Evolutionary conservation across 2,888 invertebrate species (phyloP).

Genomic region (Erynnis tages): DNA sequence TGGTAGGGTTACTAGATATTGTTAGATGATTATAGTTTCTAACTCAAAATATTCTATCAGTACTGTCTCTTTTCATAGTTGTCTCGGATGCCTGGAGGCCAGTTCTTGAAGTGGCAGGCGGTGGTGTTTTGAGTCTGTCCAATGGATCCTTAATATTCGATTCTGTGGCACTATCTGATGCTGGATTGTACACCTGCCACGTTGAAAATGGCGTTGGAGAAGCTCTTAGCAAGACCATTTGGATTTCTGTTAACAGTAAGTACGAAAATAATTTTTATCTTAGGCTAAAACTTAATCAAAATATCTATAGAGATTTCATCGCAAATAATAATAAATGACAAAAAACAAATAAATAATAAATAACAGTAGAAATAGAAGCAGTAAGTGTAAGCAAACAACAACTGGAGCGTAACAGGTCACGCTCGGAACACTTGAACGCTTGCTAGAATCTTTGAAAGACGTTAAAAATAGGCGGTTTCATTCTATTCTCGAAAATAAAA

Average conservation of each 20-base stretch:
- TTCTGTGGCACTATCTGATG: conserved; percentile 70
- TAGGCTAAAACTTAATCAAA: no score
- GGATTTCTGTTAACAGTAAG: conserved; percentile 78
- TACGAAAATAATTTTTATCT: no score
- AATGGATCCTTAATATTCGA: conserved; percentile 75
- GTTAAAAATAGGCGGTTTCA: background rate
- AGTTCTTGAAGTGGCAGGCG: conserved; percentile 73
- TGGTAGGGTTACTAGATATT: no score
- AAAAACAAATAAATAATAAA: background rate
- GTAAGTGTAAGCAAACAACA: conserved; percentile 3
- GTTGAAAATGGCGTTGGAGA: conserved; percentile 79
- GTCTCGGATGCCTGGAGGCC: conserved; percentile 72
- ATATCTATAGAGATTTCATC: background rate
- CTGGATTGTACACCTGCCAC: conserved; percentile 73
- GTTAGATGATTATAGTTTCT: no score
- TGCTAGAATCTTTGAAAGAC: background rate
- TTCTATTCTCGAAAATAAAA: background rate
- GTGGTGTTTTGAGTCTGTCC: conserved; percentile 71
- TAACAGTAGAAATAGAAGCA: background rate
- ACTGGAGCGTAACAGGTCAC: conserved; percentile 18
- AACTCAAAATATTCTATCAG: no score
- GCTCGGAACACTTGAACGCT: conserved; percentile 4
- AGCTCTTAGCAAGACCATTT: conserved; percentile 72
- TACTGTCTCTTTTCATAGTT: conserved; percentile 39
- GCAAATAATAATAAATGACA: background rate